A percentile compares a stretch with the other conserved stretches of the same genome.
These are phyloP conservation scores for Parambassis ranga DNA, from an alignment of 2,797 vertebrate genomes.

Conservation along the genomic window DNA sequence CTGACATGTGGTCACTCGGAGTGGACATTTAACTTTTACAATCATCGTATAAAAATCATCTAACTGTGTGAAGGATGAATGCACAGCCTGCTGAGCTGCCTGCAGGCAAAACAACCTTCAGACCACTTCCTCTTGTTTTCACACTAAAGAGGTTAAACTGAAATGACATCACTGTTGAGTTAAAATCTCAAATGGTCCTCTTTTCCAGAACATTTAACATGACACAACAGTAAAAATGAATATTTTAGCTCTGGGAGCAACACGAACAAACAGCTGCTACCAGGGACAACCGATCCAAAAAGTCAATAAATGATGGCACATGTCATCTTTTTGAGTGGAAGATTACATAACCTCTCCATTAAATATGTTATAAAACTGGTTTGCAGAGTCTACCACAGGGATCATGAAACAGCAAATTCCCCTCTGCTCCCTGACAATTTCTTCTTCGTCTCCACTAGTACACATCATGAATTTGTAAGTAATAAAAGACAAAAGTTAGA, in stretches of 20 bases:
- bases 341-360: too few relatives aligned
- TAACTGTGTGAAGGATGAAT: too few relatives aligned
- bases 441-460: too few relatives aligned
- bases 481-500: too few relatives aligned
- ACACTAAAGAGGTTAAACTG: not conserved
- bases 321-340: too few relatives aligned
- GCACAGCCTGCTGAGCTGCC: too few relatives aligned
- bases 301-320: too few relatives aligned
- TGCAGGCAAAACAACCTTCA: not conserved
- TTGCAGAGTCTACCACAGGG: not conserved
- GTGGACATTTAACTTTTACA: not conserved
- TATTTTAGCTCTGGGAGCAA: not conserved
- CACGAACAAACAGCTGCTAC: not conserved
- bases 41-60: too few relatives aligned
- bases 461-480: not conserved
- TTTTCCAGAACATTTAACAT: not conserved
- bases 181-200: not conserved
- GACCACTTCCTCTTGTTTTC: constrained; percentile 33
- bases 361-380: not conserved
- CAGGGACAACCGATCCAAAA: constrained; percentile 32
- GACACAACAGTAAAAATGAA: not conserved
- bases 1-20: not conserved
- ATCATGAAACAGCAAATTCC: too few relatives aligned
- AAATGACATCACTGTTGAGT: not conserved
- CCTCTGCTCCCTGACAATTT: too few relatives aligned